Evolutionary conservation across 2,888 invertebrate species (phyloP).

Genomic region (Pyrgus malvae): DNA sequence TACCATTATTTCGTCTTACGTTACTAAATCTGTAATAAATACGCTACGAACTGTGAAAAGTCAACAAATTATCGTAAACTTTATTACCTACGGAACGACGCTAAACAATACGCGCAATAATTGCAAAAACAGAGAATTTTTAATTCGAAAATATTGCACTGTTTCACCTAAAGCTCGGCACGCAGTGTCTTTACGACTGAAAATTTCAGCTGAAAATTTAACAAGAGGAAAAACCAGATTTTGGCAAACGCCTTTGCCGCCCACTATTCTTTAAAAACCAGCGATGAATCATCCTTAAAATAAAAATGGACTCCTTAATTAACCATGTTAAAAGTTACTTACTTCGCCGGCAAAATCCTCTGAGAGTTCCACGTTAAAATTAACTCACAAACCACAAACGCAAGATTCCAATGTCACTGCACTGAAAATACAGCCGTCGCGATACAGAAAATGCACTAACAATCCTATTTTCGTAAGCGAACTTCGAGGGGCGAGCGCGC

Average conservation of each 20-base stretch:
- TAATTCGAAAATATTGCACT: background rate
- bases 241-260: background rate
- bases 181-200: background rate
- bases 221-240: background rate
- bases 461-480: slow-evolving; percentile 64
- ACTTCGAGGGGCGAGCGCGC: slow-evolving; percentile 45
- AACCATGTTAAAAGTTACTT: slow-evolving; percentile 28
- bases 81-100: too few species aligned
- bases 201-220: background rate
- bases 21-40: too few species aligned
- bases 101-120: too few species aligned
- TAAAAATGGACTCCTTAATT: background rate
- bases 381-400: slow-evolving; percentile 26
- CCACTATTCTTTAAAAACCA: background rate
- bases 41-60: too few species aligned
- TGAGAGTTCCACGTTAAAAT: slow-evolving; percentile 18
- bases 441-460: slow-evolving; percentile 29
- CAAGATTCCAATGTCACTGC: slow-evolving; percentile 27
- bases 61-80: too few species aligned
- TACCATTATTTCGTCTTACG: too few species aligned
- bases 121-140: background rate
- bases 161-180: background rate
- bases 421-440: slow-evolving; percentile 23
- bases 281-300: slow-evolving; percentile 1
- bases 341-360: slow-evolving; percentile 27